Base-by-base conservation (phyloP, 1,140 invertebrate species). In the Triops cancriformis region DNA sequence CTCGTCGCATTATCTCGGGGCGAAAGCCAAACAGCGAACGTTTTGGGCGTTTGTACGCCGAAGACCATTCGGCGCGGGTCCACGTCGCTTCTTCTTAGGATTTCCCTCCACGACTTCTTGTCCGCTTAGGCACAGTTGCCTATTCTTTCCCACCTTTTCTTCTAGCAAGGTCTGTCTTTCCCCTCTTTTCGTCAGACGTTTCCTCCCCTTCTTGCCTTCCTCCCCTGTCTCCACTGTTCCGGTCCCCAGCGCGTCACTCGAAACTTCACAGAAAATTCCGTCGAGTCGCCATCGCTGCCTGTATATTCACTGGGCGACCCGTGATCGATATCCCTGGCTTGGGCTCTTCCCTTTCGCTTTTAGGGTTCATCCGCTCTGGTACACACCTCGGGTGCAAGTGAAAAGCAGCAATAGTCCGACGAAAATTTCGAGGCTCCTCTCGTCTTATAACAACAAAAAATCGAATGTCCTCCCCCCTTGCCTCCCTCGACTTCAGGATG, bases 61-160 rank as follows among this genome's bases (percentile, higher is more conserved):
- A n/a, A 41, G 43, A 43, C 64, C 64, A 23, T 28, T 51, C 43
- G 28, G 75, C 26, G 43, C 75, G 64, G 43, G 75, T n/a, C 43
- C 41, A 51, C 18, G 75, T 75, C 74, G 42, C 41, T 45, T 75
- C 31, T 75, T 7, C 18, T 75, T 45, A n/a, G n/a, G 41, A 26
- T 45, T 14, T 18, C n/a, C 12, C 26, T 28, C 73, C 26, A 12
- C 18, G 27, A 41, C 1, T 41, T 74, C 73, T 74, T 41, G 14
- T 26, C 26, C 27, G 73, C 26, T 41, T 41, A 18, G 9, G n/a
- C n/a, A 27, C 73, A 41, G 45, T 45, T 27, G 26, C 6, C 31
- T 75, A 6, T 42, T 75, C 26, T 14, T 75, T n/a, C 26, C 18
- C 14, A 26, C 26, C 41, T 75, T 45, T 75, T 45, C 10, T 41